Conservation (phyloP, 2,797 vertebrate genomes). For the Dendrocincla tyrannina region DNA sequence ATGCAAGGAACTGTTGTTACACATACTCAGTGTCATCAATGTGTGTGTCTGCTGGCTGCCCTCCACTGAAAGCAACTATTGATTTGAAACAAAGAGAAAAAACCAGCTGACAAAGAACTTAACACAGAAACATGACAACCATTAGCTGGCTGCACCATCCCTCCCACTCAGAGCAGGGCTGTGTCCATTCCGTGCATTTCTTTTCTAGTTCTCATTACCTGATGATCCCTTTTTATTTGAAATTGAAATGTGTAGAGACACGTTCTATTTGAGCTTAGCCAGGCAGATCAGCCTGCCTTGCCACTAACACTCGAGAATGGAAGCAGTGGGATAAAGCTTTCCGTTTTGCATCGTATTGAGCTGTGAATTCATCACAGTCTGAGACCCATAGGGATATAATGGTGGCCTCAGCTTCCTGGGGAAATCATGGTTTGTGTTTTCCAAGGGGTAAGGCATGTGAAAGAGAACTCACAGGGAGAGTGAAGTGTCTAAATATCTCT, state of each 20-base stretch:
- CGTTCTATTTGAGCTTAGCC: background rate
- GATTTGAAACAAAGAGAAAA: background rate
- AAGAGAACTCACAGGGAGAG: background rate
- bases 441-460: background rate
- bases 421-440: background rate
- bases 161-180: background rate
- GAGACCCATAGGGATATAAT: background rate
- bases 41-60: background rate
- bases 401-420: background rate
- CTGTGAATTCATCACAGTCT: background rate
- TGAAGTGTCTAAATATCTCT: background rate
- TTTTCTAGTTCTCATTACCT: background rate
- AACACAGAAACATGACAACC: background rate
- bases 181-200: fast-evolving
- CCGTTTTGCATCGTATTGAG: background rate
- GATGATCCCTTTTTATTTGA: background rate
- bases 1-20: background rate
- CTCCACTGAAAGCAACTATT: background rate
- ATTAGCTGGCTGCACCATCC: background rate
- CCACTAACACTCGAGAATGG: background rate
- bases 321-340: background rate
- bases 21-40: background rate
- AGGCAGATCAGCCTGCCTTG: background rate
- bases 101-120: background rate
- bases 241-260: background rate